Evolutionary conservation across 1,140 invertebrate genomes (phyloP), one percentile per base, ranked within the genome.

Genomic region (Drosophila eugracilis): DNA sequence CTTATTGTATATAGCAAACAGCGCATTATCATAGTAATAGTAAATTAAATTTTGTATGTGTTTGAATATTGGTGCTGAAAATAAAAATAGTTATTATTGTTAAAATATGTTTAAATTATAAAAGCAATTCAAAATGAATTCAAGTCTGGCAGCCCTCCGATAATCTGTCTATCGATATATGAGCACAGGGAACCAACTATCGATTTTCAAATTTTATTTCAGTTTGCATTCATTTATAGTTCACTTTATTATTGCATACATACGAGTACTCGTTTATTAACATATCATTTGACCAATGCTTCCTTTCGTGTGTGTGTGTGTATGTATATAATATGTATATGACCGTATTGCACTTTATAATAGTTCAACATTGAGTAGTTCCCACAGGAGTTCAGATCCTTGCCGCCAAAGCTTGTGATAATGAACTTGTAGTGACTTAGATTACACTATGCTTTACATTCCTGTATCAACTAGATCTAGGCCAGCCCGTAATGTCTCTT

Each of bases 241-340:
- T 69, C 62, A 44, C 60, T 69, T 69, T 69, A 69, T 69, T 69
- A 67, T 69, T 67, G 60, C 65, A 22, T 69, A 69, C 47, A 69
- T 67, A 44, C 62, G 62, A 65, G 41, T 69, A 69, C 67, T 67
- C 47, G n/a, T 69, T 69, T 69, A 69, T 67, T 69, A 69, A 69
- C 65, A 67, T 69, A 67, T 67, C 47, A 42, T 69, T 69, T 67
- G 62, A 49, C 44, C 62, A 14, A 67, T 66, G 60, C 36, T 34
- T 67, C 6, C 30, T 36, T 54, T 30, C 22, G 4, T 21, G 12
- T 17, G 36, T 39, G 32, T 36, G 22, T 34, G 49, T 55, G 63
- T 70, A 26, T 47, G 60, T 66, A 52, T 67, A 67, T 67, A 67
- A 69, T 69, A 69, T 69, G 65, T 69, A 67, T 67, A 67, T 67